These are phyloP conservation scores for Temnothorax longispinosus DNA, from an alignment of 1,140 invertebrate species.

Conservation along the genomic window DNA sequence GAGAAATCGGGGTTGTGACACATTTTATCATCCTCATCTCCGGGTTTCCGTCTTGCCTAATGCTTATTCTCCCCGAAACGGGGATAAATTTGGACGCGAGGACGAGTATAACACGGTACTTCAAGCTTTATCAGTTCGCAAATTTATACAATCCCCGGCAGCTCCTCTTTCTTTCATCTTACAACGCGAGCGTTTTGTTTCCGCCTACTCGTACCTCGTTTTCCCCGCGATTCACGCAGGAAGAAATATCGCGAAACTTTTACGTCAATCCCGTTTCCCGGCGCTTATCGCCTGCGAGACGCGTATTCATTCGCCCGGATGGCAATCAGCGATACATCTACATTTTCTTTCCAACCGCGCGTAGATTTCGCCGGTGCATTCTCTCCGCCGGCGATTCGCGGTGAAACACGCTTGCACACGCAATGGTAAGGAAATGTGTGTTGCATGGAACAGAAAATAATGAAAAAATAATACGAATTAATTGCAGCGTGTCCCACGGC, in stretches of 20 bases:
- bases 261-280: slow-evolving; percentile 32
- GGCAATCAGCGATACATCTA: slow-evolving; percentile 46
- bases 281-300: slow-evolving; percentile 54
- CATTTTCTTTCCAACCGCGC: slow-evolving; percentile 25
- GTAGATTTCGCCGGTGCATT: slow-evolving; percentile 26
- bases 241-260: slow-evolving; percentile 57
- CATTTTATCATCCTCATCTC: slow-evolving; percentile 27
- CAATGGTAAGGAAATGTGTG: slow-evolving; percentile 20
- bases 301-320: slow-evolving; percentile 45
- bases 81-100: slow-evolving; percentile 45
- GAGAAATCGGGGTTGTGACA: slow-evolving; percentile 7
- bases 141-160: slow-evolving; percentile 50
- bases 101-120: slow-evolving; percentile 5
- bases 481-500: neutral
- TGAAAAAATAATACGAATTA: slow-evolving; percentile 60
- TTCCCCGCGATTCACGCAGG: slow-evolving; percentile 8
- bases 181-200: slow-evolving; percentile 36
- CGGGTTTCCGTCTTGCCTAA: slow-evolving; percentile 19
- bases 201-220: neutral
- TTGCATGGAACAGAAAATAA: slow-evolving; percentile 57
- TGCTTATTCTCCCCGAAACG: neutral
- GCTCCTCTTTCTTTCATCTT: slow-evolving; percentile 37
- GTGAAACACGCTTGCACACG: slow-evolving; percentile 35
- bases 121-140: slow-evolving; percentile 36
- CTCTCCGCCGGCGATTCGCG: slow-evolving; percentile 3